phyloP scores from a whole-genome alignment of 2,888 invertebrate genomes.

The Troides helena region DNA sequence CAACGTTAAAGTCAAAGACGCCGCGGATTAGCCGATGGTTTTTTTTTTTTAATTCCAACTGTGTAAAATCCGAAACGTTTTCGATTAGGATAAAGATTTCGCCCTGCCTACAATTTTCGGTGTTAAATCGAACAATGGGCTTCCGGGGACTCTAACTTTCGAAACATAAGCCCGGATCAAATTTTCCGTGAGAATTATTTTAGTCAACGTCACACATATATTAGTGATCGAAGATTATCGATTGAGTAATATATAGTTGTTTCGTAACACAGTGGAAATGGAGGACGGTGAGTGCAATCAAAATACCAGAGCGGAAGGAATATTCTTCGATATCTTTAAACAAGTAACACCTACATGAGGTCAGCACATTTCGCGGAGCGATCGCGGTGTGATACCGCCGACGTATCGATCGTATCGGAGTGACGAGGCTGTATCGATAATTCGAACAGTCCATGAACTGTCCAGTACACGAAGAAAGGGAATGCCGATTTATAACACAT shows the following conservation, averaged over 20 bases:
- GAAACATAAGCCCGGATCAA: slow-evolving; percentile 57
- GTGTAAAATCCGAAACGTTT: slow-evolving; percentile 69
- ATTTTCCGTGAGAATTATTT: slow-evolving; percentile 53
- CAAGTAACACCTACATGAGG: slow-evolving; percentile 71
- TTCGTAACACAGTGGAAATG: slow-evolving; percentile 5
- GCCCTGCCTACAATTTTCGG: slow-evolving; percentile 61
- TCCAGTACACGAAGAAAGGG: slow-evolving; percentile 59
- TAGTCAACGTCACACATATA: slow-evolving; percentile 12
- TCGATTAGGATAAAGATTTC: slow-evolving; percentile 70
- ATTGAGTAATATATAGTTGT: slow-evolving; percentile 21
- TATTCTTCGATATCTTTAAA: slow-evolving; percentile 54
- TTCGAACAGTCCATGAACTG: slow-evolving; percentile 66
- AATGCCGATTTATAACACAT: slow-evolving; percentile 58
- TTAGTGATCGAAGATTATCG: neutral
- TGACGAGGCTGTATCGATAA: slow-evolving; percentile 72
- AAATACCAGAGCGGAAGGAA: slow-evolving; percentile 47
- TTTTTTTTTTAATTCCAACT: slow-evolving; percentile 50
- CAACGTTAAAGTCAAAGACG: slow-evolving; percentile 64
- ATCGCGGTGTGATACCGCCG: slow-evolving; percentile 75
- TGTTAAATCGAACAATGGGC: slow-evolving; percentile 62
- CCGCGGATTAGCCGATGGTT: slow-evolving; percentile 73
- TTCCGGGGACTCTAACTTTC: slow-evolving; percentile 65
- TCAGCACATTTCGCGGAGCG: slow-evolving; percentile 72
- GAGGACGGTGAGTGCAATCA: slow-evolving; percentile 45
- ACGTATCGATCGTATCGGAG: slow-evolving; percentile 72